Conservation (phyloP, 2,888 invertebrate genomes). For the Papilio elwesi region DNA sequence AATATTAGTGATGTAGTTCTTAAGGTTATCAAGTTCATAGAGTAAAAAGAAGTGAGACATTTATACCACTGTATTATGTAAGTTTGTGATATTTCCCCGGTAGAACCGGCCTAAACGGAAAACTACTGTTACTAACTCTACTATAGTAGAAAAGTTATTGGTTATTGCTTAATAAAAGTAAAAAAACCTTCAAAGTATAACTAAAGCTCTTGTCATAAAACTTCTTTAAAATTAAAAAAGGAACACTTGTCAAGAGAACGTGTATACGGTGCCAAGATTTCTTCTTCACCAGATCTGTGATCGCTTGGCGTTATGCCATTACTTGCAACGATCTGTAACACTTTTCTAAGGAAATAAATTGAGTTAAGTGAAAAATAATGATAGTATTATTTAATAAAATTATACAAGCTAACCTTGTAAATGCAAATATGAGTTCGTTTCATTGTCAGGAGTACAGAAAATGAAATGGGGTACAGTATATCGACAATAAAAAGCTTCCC, state of each 20-base stretch:
- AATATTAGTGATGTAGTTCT: too few species aligned
- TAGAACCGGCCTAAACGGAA: too few species aligned
- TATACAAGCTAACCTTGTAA: neutral
- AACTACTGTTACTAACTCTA: too few species aligned
- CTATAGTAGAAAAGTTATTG: too few species aligned
- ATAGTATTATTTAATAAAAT: neutral
- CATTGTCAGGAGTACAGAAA: too few species aligned
- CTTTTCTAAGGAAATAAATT: slow-evolving; percentile 6
- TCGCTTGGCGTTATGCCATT: slow-evolving; percentile 9
- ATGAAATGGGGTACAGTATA: too few species aligned
- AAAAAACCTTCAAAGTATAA: neutral
- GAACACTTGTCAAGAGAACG: slow-evolving; percentile 6
- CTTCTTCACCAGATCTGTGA: slow-evolving; percentile 3
- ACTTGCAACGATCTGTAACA: slow-evolving; percentile 4
- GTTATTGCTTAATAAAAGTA: too few species aligned
- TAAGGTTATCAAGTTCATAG: too few species aligned
- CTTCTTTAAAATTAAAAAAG: slow-evolving; percentile 11
- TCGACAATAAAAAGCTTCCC: too few species aligned
- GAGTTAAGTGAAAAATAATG: slow-evolving; percentile 13
- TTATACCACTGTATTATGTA: too few species aligned
- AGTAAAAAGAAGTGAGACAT: too few species aligned
- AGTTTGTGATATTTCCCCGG: too few species aligned
- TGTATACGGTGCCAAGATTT: slow-evolving; percentile 14
- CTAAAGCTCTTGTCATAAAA: slow-evolving; percentile 5
- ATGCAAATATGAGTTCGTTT: neutral